Evolutionary conservation across 2,113 vertebrate genomes (phyloP), one percentile per base, ranked within the genome.

Genomic region (Rafetus swinhoei): DNA sequence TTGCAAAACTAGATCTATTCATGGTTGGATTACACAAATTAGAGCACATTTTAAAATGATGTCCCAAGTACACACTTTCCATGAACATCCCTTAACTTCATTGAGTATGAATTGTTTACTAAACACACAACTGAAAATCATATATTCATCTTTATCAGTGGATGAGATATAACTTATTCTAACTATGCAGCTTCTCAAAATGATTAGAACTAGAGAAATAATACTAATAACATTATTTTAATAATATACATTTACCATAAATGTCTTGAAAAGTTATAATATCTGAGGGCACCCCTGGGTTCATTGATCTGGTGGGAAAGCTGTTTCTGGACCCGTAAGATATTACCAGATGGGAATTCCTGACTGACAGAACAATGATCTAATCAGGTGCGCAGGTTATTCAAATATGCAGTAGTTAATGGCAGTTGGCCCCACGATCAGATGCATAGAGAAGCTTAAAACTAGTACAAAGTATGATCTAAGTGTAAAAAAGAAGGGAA

Each of bases 291-390:
- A 89, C 89, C 60, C 84, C 81, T 91, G n/a, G 35, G 25, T 62
- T 21, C 79, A 81, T 88, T 53, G 60, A 84, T 92, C 94, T 95
- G 88, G 82, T 85, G 69, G 32, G 45, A 88, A 96, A 94, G 85
- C 74, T 85, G 53, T 79, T 93, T 79, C 50, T 94, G 77, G 45
- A 79, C 91, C 86, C 92, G 69, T 39, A 93, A 93, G 93, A 19
- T 89, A 8, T 82, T 7, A 92, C 81, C 29, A 90, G 9, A 6
- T 86, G 86, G 59, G 62, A 88, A 21, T 32, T 86, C 84, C 77
- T 79, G 87, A 94, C 72, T 86, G 87, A 86, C 62, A 96, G 88
- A 86, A 24, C 86, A 93, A 96, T 94, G 94, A 92, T 35, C 52
- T 79, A 45, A 88, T 86, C 77, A 87, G 88, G 82, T 92, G 82